These are phyloP conservation scores for Adelges cooleyi DNA, from an alignment of 1,140 invertebrate species.

Conservation along the genomic window DNA sequence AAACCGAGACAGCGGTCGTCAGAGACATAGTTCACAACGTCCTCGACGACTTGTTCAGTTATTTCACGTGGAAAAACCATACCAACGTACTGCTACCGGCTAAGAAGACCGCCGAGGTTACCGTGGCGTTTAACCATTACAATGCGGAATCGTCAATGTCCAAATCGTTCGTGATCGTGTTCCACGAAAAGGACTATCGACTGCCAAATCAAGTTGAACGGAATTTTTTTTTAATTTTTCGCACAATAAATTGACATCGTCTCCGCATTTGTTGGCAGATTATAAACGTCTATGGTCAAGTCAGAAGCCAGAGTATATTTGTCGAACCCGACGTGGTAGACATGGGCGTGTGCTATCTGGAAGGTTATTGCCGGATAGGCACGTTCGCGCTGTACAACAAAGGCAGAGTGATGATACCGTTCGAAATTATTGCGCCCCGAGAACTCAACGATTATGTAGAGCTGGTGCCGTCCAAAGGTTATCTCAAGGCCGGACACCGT, in stretches of 20 bases:
- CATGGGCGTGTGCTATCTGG: not conserved
- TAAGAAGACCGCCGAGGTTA: not conserved
- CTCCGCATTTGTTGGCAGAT: not conserved
- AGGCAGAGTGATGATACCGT: not conserved
- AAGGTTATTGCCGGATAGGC: not conserved
- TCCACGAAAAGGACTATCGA: not conserved
- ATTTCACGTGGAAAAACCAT: not conserved
- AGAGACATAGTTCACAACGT: no score
- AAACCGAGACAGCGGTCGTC: no score
- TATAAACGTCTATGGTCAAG: not conserved
- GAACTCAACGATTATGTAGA: not conserved
- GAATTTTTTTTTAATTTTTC: no score
- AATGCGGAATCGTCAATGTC: not conserved
- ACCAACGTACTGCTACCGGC: not conserved
- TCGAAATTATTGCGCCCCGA: not conserved
- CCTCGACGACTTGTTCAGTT: not conserved
- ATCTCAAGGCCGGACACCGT: not conserved
- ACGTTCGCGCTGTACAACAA: not conserved
- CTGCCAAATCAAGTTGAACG: conserved; percentile 2
- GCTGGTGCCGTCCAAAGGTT: not conserved
- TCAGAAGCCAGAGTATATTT: not conserved
- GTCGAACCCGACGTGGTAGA: not conserved
- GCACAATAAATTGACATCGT: no score
- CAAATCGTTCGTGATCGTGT: not conserved
- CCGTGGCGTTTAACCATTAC: not conserved